Percentiles rank a stretch among this genome's conserved stretches.
Conservation (phyloP, 1,140 invertebrate species). For the Monomorium pharaonis region DNA sequence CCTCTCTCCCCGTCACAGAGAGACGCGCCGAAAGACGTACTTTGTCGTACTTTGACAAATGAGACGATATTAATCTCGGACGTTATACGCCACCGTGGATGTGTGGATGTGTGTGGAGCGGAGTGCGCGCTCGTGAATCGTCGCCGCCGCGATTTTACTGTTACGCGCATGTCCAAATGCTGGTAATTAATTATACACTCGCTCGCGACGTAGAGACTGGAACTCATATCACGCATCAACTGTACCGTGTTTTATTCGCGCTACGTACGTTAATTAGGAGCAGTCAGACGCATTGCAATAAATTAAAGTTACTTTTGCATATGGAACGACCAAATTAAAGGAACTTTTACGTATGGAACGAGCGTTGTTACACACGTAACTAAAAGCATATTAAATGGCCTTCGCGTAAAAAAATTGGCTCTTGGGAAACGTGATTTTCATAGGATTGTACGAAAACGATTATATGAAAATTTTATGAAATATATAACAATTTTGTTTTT, state of each 20-base stretch:
- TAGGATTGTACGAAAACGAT: neutral
- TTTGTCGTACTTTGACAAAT: constrained; percentile 70
- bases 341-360: constrained; percentile 39
- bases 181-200: constrained; percentile 63
- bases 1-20: constrained; percentile 35
- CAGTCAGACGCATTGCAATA: constrained; percentile 57
- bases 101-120: neutral
- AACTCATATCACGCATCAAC: constrained; percentile 47
- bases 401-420: constrained; percentile 3
- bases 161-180: constrained; percentile 61
- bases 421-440: constrained; percentile 8
- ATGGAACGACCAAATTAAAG: constrained; percentile 46
- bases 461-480: neutral
- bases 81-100: constrained; percentile 45
- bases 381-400: constrained; percentile 24
- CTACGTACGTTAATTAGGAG: constrained; percentile 47
- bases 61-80: constrained; percentile 75
- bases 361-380: neutral
- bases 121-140: constrained; percentile 15
- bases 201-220: constrained; percentile 49
- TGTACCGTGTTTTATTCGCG: constrained; percentile 51
- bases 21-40: constrained; percentile 49
- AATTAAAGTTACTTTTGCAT: constrained; percentile 58
- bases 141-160: constrained; percentile 45
- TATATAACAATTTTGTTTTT: neutral